Conservation (phyloP, 2,888 invertebrate species). For the Lasioglossum morio region DNA sequence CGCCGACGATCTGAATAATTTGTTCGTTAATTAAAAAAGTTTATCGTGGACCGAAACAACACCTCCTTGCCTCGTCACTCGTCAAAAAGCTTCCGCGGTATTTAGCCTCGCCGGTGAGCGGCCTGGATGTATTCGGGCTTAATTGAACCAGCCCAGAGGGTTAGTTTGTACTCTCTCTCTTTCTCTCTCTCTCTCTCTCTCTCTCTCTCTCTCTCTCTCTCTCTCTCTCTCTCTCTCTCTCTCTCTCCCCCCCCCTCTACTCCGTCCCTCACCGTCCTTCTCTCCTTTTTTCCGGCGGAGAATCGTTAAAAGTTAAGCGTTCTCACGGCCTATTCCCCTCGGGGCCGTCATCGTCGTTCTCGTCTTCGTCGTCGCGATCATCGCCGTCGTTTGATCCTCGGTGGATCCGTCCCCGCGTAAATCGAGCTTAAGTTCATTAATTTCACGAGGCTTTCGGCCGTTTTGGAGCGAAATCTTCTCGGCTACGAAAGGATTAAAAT, state of each 20-base stretch:
- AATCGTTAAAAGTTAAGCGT: slow-evolving; percentile 74
- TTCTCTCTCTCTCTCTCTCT: too few species aligned
- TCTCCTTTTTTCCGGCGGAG: slow-evolving; percentile 46
- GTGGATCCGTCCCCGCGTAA: slow-evolving; percentile 67
- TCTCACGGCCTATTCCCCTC: slow-evolving; percentile 66
- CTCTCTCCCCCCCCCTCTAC: background rate
- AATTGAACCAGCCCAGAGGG: slow-evolving; percentile 69
- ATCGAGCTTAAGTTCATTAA: slow-evolving; percentile 80
- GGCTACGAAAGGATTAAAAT: slow-evolving; percentile 78
- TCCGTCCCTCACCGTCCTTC: background rate
- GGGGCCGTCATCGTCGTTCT: slow-evolving; percentile 55
- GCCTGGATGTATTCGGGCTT: slow-evolving; percentile 61
- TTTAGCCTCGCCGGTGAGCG: slow-evolving; percentile 57
- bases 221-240: too few species aligned
- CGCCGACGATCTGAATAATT: slow-evolving; percentile 59
- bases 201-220: too few species aligned
- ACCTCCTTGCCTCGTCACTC: slow-evolving; percentile 55
- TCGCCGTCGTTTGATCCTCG: slow-evolving; percentile 70
- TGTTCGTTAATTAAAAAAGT: slow-evolving; percentile 68
- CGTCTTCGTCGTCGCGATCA: slow-evolving; percentile 37
- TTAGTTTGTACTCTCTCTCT: slow-evolving; percentile 58
- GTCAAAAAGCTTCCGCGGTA: slow-evolving; percentile 57
- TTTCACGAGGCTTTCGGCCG: slow-evolving; percentile 75
- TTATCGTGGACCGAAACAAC: slow-evolving; percentile 59
- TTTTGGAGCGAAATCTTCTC: slow-evolving; percentile 72